Conservation (phyloP, 2,888 invertebrate genomes). For the Nomada goodeniana region DNA sequence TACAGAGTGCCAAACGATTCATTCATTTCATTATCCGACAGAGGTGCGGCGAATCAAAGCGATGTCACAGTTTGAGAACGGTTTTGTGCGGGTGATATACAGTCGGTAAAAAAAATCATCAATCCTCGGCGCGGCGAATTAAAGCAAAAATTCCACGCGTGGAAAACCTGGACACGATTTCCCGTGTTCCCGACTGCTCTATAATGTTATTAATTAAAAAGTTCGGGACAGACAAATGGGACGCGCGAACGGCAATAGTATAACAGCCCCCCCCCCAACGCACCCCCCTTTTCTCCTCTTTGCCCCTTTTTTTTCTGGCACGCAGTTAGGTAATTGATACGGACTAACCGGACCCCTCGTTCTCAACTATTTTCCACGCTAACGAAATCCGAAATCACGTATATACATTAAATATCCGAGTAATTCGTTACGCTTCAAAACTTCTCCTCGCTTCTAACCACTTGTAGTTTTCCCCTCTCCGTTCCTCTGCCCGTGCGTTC, state of each 20-base stretch:
- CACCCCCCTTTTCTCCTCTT: constrained; percentile 5
- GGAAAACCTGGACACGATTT: constrained; percentile 36
- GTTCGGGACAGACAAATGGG: constrained; percentile 79
- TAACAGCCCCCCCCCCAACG: neutral
- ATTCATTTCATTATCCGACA: constrained; percentile 40
- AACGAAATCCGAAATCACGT: constrained; percentile 80
- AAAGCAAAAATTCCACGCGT: constrained; percentile 17
- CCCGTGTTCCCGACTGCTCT: constrained; percentile 54
- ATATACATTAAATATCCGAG: constrained; percentile 81
- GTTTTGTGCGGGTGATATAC: constrained; percentile 3
- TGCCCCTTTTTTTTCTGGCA: constrained; percentile 53
- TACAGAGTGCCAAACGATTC: constrained; percentile 1
- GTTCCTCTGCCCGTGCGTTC: constrained; percentile 15
- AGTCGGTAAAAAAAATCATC: constrained; percentile 44
- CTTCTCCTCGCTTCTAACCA: constrained; percentile 65
- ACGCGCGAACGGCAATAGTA: constrained; percentile 68
- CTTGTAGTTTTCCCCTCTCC: constrained; percentile 24
- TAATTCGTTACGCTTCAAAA: constrained; percentile 81
- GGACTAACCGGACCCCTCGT: constrained; percentile 69
- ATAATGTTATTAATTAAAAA: constrained; percentile 81
- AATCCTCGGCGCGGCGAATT: constrained; percentile 32
- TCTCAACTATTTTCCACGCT: constrained; percentile 80
- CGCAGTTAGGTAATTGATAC: constrained; percentile 78
- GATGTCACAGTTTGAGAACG: constrained; percentile 19
- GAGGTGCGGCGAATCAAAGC: constrained; percentile 31